A percentile compares a stretch with the other conserved stretches of the same genome.
These are phyloP conservation scores for Collichthys lucidus DNA, from an alignment of 2,113 vertebrate genomes.

Conservation along the genomic window DNA sequence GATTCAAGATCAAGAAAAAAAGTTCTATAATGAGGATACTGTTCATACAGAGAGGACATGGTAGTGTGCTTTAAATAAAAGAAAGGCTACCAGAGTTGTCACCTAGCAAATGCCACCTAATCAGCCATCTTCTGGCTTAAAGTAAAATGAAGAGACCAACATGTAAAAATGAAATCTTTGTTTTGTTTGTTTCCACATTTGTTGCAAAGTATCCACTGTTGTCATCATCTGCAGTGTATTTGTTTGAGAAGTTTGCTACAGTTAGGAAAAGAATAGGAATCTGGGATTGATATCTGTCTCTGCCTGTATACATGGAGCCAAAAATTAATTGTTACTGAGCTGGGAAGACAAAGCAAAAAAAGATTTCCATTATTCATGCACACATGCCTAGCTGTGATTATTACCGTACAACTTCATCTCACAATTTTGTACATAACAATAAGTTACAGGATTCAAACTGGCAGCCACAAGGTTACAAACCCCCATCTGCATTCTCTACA, in stretches of 20 bases:
- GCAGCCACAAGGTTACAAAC: background rate
- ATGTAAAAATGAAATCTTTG: background rate
- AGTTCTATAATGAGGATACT: constrained; percentile 28
- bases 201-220: background rate
- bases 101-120: constrained; percentile 10
- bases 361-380: background rate
- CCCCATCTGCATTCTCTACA: background rate
- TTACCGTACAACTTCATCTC: background rate
- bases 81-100: background rate
- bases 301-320: background rate
- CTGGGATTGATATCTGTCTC: background rate
- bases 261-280: background rate
- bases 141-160: background rate
- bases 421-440: background rate
- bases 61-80: constrained; percentile 13
- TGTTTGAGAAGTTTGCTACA: background rate
- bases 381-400: background rate
- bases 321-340: background rate
- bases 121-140: background rate
- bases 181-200: background rate
- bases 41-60: constrained; percentile 13
- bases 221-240: background rate
- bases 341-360: background rate
- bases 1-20: constrained; percentile 37
- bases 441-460: background rate